Evolutionary conservation across 1,140 invertebrate species (phyloP).

Genomic region (Zaprionus lachaisei): DNA sequence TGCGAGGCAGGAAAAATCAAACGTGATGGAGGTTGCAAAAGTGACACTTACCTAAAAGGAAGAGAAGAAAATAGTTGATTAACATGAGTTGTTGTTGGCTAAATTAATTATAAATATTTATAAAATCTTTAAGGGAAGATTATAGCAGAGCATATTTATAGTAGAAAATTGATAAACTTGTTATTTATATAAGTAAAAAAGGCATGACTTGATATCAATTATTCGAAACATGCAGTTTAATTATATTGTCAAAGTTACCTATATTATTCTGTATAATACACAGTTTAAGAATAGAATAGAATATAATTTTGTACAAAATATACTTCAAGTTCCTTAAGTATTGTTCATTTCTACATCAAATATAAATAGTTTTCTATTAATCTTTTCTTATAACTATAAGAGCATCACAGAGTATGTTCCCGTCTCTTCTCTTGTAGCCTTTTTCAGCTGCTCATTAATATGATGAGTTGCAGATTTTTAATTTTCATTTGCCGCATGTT

Average conservation of each 20-base stretch:
- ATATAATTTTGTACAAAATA: background rate
- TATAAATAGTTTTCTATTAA: too few relatives aligned
- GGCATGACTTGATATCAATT: background rate
- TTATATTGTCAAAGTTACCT: background rate
- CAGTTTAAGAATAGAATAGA: background rate
- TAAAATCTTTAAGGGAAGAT: background rate
- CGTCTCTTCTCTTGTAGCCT: background rate
- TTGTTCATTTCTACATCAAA: too few relatives aligned
- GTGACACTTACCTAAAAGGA: constrained; percentile 67
- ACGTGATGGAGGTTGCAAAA: background rate
- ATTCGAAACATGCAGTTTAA: background rate
- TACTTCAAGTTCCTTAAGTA: background rate
- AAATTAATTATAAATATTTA: background rate
- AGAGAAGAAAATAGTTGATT: constrained; percentile 24
- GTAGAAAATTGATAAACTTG: background rate
- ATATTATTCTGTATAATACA: background rate
- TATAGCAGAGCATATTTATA: background rate
- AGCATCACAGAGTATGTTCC: background rate
- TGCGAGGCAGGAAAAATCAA: background rate
- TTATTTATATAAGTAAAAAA: background rate
- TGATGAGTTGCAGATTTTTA: constrained; percentile 23
- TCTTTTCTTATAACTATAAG: too few relatives aligned
- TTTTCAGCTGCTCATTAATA: background rate
- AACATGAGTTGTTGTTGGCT: background rate
- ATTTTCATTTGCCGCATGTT: constrained; percentile 14